Percentiles rank a stretch among this genome's conserved stretches.
These are phyloP conservation scores for Aurelia sp. DNA, from an alignment of 30 jellyfish, hydroid and myxozoan species.

Conservation along the genomic window DNA sequence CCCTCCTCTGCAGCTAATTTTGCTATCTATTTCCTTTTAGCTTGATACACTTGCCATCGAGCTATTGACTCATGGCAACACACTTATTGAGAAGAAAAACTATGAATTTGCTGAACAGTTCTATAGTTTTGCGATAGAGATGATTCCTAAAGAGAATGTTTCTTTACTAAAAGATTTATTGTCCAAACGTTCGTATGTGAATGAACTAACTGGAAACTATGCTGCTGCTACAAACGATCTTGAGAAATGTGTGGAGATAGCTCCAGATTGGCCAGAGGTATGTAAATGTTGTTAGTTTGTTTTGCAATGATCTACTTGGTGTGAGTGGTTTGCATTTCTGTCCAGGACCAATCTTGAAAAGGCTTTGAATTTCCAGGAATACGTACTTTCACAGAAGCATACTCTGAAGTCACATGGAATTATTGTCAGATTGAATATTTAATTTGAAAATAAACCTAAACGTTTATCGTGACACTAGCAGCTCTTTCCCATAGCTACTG, in stretches of 20 bases:
- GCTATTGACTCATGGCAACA: slow-evolving; percentile 28
- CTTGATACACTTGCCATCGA: slow-evolving; percentile 26
- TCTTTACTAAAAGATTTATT: slow-evolving; percentile 20
- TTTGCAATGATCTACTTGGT: too few species aligned
- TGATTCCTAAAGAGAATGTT: slow-evolving; percentile 1
- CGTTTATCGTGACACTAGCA: too few species aligned
- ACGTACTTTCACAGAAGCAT: too few species aligned
- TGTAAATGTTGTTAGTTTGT: neutral
- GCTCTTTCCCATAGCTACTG: too few species aligned
- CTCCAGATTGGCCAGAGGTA: slow-evolving; percentile 65
- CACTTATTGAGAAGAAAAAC: neutral
- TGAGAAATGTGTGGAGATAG: slow-evolving; percentile 15
- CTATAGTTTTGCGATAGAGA: slow-evolving; percentile 13
- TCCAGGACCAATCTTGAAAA: too few species aligned
- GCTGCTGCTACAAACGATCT: slow-evolving; percentile 38
- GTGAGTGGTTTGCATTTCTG: too few species aligned
- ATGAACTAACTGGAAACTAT: neutral
- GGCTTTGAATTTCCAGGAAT: too few species aligned
- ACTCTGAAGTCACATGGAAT: too few species aligned
- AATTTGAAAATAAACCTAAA: too few species aligned
- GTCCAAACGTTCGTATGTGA: slow-evolving; percentile 38
- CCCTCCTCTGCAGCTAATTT: too few species aligned
- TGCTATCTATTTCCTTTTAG: neutral
- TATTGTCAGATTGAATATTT: too few species aligned
- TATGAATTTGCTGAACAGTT: slow-evolving; percentile 12